Evolutionary conservation across 2,888 invertebrate genomes (phyloP), one percentile per base, ranked within the genome.

Genomic region (Notodonta ziczac): DNA sequence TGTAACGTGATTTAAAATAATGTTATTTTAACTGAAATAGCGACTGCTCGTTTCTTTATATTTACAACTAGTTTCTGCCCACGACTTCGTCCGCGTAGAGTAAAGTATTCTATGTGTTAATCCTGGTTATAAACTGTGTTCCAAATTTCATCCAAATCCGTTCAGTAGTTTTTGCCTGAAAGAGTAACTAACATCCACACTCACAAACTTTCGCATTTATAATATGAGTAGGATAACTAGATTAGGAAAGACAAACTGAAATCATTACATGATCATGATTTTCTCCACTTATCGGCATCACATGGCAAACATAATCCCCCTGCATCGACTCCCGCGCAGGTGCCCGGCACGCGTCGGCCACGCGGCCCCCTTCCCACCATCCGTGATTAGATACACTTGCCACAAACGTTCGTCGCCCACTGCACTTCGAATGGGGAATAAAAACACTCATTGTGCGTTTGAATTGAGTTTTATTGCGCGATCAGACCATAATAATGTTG

Each of bases 371-470:
- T 51, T 69, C 63, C 61, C 70, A 58, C 59, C 57, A 65, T 69
- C 69, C 77, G 76, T 80, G 87, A 89, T 89, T 87, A 78, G 84
- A 83, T 80, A 83, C 92, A 91, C 91, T 91, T 90, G 90, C 88
- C 87, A 81, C 88, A 85, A 87, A 83, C 85, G 82, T 85, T 82
- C 83, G 82, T 83, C 81, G 74, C 83, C 76, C 69, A 67, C 69
- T 77, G 74, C 73, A 74, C 77, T 75, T 80, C 81, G 82, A 84
- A 78, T 83, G 77, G 84, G 82, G 82, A 79, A 84, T 84, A 80
- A 83, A 81, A 84, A 84, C 78, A 81, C 69, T 74, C 68, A 83
- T 86, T 86, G 81, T 83, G 64, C 74, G 71, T 76, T 81, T 78
- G 81, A 78, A 81, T 85, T 80, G 76, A 74, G 64, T 73, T 76